These are phyloP conservation scores for Leptothorax acervorum DNA, from an alignment of 2,888 invertebrate genomes.

Conservation along the genomic window DNA sequence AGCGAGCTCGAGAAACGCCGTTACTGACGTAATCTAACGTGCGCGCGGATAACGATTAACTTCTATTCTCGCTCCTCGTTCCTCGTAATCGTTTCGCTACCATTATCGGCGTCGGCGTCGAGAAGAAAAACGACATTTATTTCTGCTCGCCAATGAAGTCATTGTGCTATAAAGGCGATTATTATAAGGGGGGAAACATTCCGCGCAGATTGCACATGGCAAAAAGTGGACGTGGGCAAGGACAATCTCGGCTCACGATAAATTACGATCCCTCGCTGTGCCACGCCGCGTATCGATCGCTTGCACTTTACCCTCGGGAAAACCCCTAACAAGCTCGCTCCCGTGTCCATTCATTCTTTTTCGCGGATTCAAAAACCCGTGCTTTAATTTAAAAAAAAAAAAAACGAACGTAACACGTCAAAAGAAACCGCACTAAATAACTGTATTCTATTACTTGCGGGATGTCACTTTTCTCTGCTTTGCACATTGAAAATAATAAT, in stretches of 20 bases:
- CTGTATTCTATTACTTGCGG: not conserved
- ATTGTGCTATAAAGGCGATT: slow-evolving; percentile 47
- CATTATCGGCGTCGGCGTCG: slow-evolving; percentile 31
- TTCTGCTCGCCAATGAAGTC: slow-evolving; percentile 38
- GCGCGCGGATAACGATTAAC: slow-evolving; percentile 30
- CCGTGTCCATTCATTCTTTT: not conserved
- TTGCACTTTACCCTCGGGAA: not conserved
- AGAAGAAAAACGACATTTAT: slow-evolving; percentile 36
- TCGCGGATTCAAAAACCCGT: not conserved
- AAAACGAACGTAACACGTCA: too few species aligned
- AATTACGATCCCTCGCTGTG: not conserved
- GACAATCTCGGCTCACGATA: slow-evolving; percentile 18
- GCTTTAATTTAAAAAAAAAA: not conserved
- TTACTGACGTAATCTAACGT: slow-evolving; percentile 46
- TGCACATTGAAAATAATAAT: not conserved
- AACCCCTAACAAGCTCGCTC: not conserved
- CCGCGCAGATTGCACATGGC: slow-evolving; percentile 33
- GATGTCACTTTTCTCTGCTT: not conserved
- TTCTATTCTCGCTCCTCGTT: slow-evolving; percentile 20
- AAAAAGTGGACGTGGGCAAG: slow-evolving; percentile 28
- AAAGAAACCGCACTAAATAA: not conserved
- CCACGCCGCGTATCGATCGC: slow-evolving; percentile 15
- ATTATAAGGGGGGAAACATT: slow-evolving; percentile 35
- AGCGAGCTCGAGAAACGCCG: slow-evolving; percentile 1
- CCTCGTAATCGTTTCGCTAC: slow-evolving; percentile 26